These are phyloP conservation scores for Halcyon smyrnensis DNA, from an alignment of 2,797 vertebrate genomes.

Conservation along the genomic window DNA sequence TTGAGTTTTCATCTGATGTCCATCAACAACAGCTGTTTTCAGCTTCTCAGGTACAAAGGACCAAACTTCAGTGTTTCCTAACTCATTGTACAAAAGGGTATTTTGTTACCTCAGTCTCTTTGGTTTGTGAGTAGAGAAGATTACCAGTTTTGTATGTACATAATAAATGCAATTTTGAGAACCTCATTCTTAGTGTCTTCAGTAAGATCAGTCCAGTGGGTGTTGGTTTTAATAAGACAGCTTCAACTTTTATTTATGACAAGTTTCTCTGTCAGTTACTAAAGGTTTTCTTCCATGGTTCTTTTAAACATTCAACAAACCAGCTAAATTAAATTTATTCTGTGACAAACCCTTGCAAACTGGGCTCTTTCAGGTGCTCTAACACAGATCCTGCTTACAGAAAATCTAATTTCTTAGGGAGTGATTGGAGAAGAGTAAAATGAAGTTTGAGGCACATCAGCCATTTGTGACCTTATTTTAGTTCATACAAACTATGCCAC, in stretches of 20 bases:
- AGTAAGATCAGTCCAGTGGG: background rate
- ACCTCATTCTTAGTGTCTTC: slow-evolving; percentile 55
- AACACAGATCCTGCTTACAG: background rate
- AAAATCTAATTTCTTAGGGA: background rate
- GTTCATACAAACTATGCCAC: background rate
- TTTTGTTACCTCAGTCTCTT: slow-evolving; percentile 74
- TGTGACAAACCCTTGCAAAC: background rate
- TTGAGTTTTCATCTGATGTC: slow-evolving; percentile 51
- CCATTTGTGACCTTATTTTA: background rate
- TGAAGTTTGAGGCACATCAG: background rate
- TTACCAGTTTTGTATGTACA: too few relatives aligned
- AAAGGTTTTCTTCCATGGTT: background rate
- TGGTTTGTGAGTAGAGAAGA: slow-evolving; percentile 67
- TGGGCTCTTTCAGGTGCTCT: background rate
- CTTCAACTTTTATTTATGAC: background rate
- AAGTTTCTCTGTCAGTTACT: background rate
- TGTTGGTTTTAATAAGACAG: background rate
- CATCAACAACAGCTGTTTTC: slow-evolving; percentile 68
- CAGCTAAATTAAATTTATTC: background rate
- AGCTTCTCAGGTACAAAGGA: slow-evolving; percentile 83
- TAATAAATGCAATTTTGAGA: slow-evolving; percentile 77
- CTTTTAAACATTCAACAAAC: background rate
- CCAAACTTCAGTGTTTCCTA: slow-evolving; percentile 73
- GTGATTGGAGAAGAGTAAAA: background rate
- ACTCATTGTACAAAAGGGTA: slow-evolving; percentile 73